Base-by-base conservation (phyloP, 2,113 vertebrate genomes). In the Kryptolebias marmoratus region DNA sequence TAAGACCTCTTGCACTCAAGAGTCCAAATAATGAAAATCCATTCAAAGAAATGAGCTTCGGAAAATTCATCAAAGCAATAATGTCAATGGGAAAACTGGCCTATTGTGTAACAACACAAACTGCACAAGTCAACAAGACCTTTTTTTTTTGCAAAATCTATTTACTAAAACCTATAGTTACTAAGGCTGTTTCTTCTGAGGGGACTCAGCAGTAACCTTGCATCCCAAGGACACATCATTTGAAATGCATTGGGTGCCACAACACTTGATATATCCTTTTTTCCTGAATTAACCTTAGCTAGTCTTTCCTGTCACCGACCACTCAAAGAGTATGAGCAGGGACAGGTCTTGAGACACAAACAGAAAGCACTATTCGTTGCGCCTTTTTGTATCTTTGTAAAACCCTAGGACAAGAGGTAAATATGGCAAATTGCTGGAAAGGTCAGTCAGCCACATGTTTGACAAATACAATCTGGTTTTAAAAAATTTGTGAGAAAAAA, bases 211-310 rank as follows among this genome's bases (percentile, higher is more conserved):
- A 85, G 76, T 90, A 87, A 91, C 92, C 89, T 90, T 89, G 84
- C 80, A 85, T 89, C 73, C 78, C 90, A 93, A 92, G 92, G 88
- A 90, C 89, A 90, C 83, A 86, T 83, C 72, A 91, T 91, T 94
- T 93, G 85, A 93, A 93, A 93, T 93, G 91, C 91, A 92, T 91
- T 93, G 88, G 77, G 71, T 86, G 87, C 85, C 87, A 88, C 83
- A 56, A 63, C 36, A 11, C 79, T 82, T 88, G 79, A 91, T 89
- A 83, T 82, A 86, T 88, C 85, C 80, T 67, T 86, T 87, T 76
- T 71, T 86, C 52, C 61, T 56, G 81, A 83, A 87, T 91, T 92
- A 93, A 90, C 87, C 88, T 92, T 68, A 48, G 73, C 84, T 82
- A 83, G 85, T 85, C 83, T 87, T 73, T 86, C 64, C 75, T 87